Evolutionary conservation across 2,888 invertebrate species (phyloP).

Genomic region (Ligdia adustata): DNA sequence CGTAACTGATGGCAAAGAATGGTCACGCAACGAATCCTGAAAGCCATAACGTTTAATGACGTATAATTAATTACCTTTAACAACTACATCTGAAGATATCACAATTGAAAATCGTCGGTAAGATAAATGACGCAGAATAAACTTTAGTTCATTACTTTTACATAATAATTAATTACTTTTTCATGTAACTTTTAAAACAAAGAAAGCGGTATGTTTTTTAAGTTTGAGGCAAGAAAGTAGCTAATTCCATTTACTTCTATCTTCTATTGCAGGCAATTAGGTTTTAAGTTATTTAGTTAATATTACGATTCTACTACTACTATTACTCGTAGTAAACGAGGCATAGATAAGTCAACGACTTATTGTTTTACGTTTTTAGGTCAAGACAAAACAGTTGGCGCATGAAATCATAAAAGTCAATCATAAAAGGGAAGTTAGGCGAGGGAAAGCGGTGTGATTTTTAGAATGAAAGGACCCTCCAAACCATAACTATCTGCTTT

Average conservation of each 20-base stretch:
- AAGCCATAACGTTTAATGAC: conserved; percentile 20
- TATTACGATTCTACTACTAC: too few relatives aligned
- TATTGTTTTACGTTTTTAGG: conserved; percentile 25
- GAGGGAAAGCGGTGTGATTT: conserved; percentile 57
- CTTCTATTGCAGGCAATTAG: too few relatives aligned
- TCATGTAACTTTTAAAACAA: too few relatives aligned
- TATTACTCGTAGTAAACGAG: background rate
- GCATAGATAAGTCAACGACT: background rate
- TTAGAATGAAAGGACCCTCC: conserved; percentile 55
- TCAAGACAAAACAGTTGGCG: conserved; percentile 29
- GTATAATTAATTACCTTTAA: conserved; percentile 21
- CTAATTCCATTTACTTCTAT: too few relatives aligned
- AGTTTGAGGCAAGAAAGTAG: too few relatives aligned
- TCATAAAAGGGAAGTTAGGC: conserved; percentile 62
- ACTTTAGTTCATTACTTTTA: background rate
- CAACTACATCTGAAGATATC: conserved; percentile 9
- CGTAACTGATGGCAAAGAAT: conserved; percentile 1
- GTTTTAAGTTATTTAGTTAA: too few relatives aligned
- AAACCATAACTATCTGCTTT: conserved; percentile 48
- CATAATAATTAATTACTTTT: too few relatives aligned
- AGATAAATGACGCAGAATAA: conserved; percentile 1
- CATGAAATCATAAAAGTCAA: conserved; percentile 23
- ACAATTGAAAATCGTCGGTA: conserved; percentile 1
- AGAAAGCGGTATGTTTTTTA: too few relatives aligned
- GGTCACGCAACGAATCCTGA: conserved; percentile 20